These are phyloP conservation scores for Phenacoccus solenopsis DNA, from an alignment of 1,140 invertebrate genomes.

Conservation along the genomic window DNA sequence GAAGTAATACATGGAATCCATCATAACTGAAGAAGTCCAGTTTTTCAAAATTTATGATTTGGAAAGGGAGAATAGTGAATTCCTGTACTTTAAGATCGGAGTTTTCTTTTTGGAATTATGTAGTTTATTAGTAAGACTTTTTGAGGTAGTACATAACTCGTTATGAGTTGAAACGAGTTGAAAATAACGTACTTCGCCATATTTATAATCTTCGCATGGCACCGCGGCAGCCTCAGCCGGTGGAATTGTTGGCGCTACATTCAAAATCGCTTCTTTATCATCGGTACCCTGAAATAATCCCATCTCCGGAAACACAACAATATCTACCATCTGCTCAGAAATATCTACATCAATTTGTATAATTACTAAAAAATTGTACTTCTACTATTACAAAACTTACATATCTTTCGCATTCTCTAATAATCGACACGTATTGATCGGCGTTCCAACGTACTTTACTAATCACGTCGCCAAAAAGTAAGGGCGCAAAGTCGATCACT, in stretches of 20 bases:
- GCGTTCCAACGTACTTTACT: not conserved
- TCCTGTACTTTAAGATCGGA: no score
- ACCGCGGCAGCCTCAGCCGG: not conserved
- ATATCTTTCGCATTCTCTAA: not conserved
- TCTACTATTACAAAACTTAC: no score
- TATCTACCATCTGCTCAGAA: not conserved
- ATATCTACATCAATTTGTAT: not conserved
- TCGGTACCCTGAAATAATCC: not conserved
- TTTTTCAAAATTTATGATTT: no score
- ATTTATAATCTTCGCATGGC: not conserved
- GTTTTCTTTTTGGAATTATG: no score
- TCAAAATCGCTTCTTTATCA: not conserved
- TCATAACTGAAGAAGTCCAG: no score
- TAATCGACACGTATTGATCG: not conserved
- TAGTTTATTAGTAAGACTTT: no score
- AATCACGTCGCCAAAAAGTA: not conserved
- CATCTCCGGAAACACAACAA: not conserved
- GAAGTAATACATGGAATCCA: no score
- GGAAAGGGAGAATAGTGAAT: no score
- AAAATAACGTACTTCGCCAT: not conserved
- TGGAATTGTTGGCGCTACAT: not conserved
- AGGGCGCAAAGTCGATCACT: not conserved
- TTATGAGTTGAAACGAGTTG: no score
- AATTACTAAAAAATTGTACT: no score
- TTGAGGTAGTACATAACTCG: no score